Conservation (phyloP, 2,113 vertebrate species). For the Poeciliopsis retropinna region DNA sequence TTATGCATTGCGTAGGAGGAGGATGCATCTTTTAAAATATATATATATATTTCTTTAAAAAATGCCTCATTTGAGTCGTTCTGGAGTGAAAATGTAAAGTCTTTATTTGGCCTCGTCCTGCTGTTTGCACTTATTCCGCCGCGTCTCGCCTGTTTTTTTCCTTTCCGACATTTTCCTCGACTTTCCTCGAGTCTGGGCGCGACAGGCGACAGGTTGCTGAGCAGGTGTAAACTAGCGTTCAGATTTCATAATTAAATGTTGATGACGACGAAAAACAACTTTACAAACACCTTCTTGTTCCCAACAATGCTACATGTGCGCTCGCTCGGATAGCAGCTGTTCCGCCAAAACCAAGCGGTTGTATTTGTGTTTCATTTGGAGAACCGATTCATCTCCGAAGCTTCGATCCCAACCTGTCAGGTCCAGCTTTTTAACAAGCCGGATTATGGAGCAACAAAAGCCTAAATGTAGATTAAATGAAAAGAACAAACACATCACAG, state of each 20-base stretch:
- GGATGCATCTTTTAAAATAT: constrained; percentile 44
- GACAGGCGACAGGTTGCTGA: constrained; percentile 73
- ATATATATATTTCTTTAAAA: constrained; percentile 35
- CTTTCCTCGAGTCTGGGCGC: constrained; percentile 66
- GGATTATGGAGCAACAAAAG: constrained; percentile 42
- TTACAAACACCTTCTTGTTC: constrained; percentile 38
- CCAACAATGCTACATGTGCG: constrained; percentile 28
- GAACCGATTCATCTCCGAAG: not conserved
- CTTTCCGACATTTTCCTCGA: constrained; percentile 57
- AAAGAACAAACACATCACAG: constrained; percentile 51
- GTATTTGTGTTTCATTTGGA: not conserved
- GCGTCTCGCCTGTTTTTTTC: constrained; percentile 53
- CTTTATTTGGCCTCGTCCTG: constrained; percentile 72
- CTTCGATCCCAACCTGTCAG: constrained; percentile 32
- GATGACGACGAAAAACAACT: constrained; percentile 30
- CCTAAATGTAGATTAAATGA: constrained; percentile 57
- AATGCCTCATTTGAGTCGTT: constrained; percentile 79
- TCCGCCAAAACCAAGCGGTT: not conserved
- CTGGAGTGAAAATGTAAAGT: constrained; percentile 73
- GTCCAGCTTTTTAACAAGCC: constrained; percentile 45
- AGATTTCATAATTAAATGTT: constrained; percentile 55
- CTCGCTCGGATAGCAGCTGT: constrained; percentile 5
- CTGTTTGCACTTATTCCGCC: constrained; percentile 73
- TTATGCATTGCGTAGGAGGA: constrained; percentile 72
- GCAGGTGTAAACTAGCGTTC: constrained; percentile 78